Conservation (phyloP, 2,113 vertebrate genomes). For the Indri indri region DNA sequence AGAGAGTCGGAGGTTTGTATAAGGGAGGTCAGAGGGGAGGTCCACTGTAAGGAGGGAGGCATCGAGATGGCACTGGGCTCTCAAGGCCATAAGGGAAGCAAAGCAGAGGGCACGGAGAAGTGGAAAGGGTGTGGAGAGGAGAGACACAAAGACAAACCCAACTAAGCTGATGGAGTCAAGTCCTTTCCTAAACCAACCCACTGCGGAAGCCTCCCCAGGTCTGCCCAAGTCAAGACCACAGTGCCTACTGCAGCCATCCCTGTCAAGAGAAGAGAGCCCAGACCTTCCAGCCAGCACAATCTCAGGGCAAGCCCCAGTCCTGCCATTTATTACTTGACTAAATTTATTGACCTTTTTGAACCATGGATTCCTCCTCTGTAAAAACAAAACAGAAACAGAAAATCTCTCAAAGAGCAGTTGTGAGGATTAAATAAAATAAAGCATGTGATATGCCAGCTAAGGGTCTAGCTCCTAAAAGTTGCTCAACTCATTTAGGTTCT, state of each 20-base stretch:
- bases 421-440: neutral
- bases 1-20: neutral
- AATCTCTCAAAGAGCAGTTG: neutral
- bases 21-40: neutral
- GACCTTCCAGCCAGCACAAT: conserved; percentile 2
- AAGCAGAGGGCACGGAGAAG: neutral
- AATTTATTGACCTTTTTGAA: conserved; percentile 10
- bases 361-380: neutral
- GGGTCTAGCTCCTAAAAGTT: neutral
- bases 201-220: neutral
- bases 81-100: neutral
- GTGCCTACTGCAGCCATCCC: neutral
- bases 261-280: neutral
- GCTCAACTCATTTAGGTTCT: neutral
- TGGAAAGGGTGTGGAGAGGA: neutral
- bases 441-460: neutral
- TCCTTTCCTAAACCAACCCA: neutral
- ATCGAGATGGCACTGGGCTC: neutral
- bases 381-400: conserved; percentile 10
- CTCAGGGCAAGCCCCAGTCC: neutral
- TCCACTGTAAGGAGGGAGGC: neutral
- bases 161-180: neutral
- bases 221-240: neutral
- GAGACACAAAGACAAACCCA: neutral
- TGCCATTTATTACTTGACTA: neutral